Conservation (phyloP, 2,797 vertebrate species). For the Syngnathus rostellatus region DNA sequence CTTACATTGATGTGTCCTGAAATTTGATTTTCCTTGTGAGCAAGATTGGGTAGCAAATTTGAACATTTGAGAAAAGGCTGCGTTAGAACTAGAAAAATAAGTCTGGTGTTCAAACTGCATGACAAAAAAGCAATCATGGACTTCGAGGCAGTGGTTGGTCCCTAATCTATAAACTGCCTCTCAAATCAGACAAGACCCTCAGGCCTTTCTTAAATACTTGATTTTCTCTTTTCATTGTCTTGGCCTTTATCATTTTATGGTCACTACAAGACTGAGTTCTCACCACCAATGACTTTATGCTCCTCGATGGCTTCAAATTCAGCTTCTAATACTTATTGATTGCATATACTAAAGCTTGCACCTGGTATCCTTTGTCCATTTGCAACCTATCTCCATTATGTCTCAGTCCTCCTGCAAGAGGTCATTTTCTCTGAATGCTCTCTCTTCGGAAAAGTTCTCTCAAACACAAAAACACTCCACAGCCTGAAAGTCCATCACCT, state of each 20-base stretch:
- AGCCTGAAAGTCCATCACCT: background rate
- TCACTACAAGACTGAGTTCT: background rate
- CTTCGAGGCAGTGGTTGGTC: background rate
- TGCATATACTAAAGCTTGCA: background rate
- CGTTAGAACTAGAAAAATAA: background rate
- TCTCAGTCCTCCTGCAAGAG: background rate
- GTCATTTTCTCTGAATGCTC: background rate
- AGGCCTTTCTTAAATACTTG: background rate
- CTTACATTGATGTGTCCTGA: background rate
- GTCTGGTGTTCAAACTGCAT: background rate
- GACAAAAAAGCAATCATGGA: background rate
- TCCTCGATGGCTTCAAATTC: slow-evolving; percentile 9
- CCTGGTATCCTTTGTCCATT: background rate
- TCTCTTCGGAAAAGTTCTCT: background rate
- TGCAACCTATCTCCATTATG: background rate
- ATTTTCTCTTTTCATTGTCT: background rate
- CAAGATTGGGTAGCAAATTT: background rate
- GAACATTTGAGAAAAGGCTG: background rate
- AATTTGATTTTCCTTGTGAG: background rate
- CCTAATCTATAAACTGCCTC: slow-evolving; percentile 1
- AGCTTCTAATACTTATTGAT: background rate
- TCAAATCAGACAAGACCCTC: background rate
- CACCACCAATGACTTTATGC: background rate
- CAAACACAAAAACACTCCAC: background rate
- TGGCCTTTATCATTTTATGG: background rate